Percentiles rank a stretch among this genome's conserved stretches.
These are phyloP conservation scores for Amaurobius ferox DNA, from an alignment of 2,888 invertebrate species.

Conservation along the genomic window DNA sequence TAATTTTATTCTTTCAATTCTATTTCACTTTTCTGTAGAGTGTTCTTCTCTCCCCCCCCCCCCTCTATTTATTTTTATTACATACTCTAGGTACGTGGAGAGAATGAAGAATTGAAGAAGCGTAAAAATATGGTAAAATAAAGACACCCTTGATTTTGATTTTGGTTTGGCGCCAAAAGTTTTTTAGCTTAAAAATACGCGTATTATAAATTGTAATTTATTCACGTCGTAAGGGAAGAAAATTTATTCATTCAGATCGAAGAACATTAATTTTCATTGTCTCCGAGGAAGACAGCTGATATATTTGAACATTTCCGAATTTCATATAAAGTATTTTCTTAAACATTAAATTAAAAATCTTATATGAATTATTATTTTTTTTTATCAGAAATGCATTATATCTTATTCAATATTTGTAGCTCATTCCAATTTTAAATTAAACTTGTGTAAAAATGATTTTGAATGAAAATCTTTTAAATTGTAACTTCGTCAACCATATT, in stretches of 20 bases:
- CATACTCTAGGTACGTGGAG: background rate
- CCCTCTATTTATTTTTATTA: conserved; percentile 28
- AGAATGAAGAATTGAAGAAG: background rate
- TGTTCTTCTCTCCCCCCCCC: background rate
- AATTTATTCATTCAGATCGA: background rate
- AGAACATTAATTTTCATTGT: background rate
- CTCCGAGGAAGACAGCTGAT: background rate
- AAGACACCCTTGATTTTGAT: conserved; percentile 11
- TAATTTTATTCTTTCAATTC: background rate
- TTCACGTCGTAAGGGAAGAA: background rate
- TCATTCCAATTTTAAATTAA: no score
- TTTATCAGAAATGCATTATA: no score
- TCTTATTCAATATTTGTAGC: no score
- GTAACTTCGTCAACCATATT: no score
- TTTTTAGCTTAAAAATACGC: background rate
- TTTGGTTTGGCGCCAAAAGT: background rate
- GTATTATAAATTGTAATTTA: background rate
- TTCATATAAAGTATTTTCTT: no score
- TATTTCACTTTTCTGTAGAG: conserved; percentile 10
- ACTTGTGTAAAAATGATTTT: no score
- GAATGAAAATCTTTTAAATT: no score
- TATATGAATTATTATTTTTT: no score
- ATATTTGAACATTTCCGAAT: no score
- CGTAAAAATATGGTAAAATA: conserved; percentile 19
- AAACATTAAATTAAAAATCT: no score